Evolutionary conservation across 2,888 invertebrate species (phyloP).

Genomic region (Adelphocoris suturalis): DNA sequence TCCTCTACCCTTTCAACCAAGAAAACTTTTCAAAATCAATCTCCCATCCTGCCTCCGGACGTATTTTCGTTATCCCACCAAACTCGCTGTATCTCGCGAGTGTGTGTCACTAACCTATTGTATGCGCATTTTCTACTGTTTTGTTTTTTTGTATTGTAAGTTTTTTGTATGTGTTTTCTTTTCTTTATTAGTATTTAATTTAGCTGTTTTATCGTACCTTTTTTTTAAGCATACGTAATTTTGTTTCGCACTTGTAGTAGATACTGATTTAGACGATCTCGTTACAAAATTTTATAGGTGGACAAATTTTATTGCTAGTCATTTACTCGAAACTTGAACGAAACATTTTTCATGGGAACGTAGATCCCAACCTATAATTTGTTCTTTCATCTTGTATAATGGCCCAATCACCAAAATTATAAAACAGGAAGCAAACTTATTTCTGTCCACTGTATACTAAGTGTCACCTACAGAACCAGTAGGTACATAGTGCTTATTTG

Average conservation of each 20-base stretch:
- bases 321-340: slow-evolving; percentile 36
- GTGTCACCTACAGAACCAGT: background rate
- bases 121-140: slow-evolving; percentile 38
- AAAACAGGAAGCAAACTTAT: background rate
- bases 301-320: slow-evolving; percentile 57
- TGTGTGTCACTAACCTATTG: slow-evolving; percentile 43
- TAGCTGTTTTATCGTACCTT: background rate
- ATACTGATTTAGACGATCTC: slow-evolving; percentile 40
- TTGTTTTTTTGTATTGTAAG: slow-evolving; percentile 50
- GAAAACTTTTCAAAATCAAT: slow-evolving; percentile 58
- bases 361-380: background rate
- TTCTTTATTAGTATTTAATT: slow-evolving; percentile 35
- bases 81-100: slow-evolving; percentile 14
- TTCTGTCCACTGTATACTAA: background rate
- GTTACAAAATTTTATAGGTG: slow-evolving; percentile 32
- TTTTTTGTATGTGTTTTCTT: background rate
- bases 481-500: background rate
- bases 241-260: slow-evolving; percentile 57
- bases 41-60: slow-evolving; percentile 25
- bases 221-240: slow-evolving; percentile 40
- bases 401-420: background rate
- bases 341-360: background rate
- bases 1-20: background rate
- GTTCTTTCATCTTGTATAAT: background rate
- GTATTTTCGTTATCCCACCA: slow-evolving; percentile 42